Evolutionary conservation across 2,797 vertebrate species (phyloP).

Genomic region (Acrossocheilus fasciatus): DNA sequence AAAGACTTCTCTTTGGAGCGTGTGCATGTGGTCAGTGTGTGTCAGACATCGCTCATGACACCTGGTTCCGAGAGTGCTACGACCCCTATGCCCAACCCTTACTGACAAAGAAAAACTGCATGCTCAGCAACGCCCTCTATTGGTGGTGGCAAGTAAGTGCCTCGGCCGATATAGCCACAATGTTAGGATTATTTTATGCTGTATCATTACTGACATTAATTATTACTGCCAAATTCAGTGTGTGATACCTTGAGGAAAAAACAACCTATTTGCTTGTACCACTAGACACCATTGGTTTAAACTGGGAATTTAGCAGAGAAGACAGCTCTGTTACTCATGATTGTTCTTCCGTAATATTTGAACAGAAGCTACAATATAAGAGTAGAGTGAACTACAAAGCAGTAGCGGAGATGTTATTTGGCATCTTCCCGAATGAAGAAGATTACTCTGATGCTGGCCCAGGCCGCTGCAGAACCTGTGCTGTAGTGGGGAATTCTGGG

Average conservation of each 20-base stretch:
- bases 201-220: neutral
- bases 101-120: slow-evolving; percentile 36
- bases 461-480: slow-evolving; percentile 73
- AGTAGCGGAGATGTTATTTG: slow-evolving; percentile 74
- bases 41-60: slow-evolving; percentile 9
- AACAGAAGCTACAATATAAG: slow-evolving; percentile 47
- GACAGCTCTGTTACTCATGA: neutral
- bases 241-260: neutral
- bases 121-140: slow-evolving; percentile 15
- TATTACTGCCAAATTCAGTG: neutral
- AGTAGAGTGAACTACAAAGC: slow-evolving; percentile 32
- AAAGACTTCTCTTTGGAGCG: slow-evolving; percentile 23
- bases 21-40: slow-evolving; percentile 39
- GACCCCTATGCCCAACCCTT: slow-evolving; percentile 9
- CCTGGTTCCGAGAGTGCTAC: slow-evolving; percentile 25
- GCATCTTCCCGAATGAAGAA: slow-evolving; percentile 70
- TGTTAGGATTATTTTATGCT: neutral
- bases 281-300: neutral
- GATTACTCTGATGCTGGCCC: slow-evolving; percentile 58
- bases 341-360: neutral
- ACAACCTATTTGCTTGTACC: too few relatives aligned
- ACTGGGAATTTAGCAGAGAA: neutral
- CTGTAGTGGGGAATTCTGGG: slow-evolving; percentile 83
- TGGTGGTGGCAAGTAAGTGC: slow-evolving; percentile 47
- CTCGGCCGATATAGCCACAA: too few relatives aligned